Evolutionary conservation across 2,113 vertebrate genomes (phyloP), one percentile per base, ranked within the genome.

Genomic region (Propithecus coquereli): DNA sequence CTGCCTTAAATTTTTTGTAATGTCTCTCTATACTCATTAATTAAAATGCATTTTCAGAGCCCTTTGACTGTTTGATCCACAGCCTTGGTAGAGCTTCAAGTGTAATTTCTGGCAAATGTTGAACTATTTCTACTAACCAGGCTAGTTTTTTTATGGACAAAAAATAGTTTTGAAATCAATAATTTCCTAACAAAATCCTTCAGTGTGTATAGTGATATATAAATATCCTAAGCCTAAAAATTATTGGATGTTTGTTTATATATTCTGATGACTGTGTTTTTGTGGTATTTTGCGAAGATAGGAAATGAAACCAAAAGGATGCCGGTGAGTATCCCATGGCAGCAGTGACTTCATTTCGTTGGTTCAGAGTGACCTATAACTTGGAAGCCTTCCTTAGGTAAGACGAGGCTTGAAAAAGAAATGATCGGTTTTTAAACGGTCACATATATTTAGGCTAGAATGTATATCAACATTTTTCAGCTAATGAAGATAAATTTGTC

Each of bases 251-350:
- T 92, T 83, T 93, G 52, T n/a, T 79, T 68, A 57, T 25, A 12
- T 52, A 27, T 90, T 54, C 89, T 93, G 68, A 94, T 93, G n/a
- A 88, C 77, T 92, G 14, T 94, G 32, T 83, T 97, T 95, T 91
- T 94, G 47, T 97, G 87, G 79, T 89, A 37, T 92, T 91, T 97
- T 96, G 66, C 63, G 61, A 83, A 90, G 83, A 70, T 66, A 91
- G 90, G 80, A 79, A 70, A 61, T 90, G 68, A 94, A 63, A 66
- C 91, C 82, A 45, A 4, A 73, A 65, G 89, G 89, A 50, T 34
- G 83, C 34, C 63, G 71, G 82, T 83, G 86, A 96, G 83, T 82
- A 52, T 22, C 37, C 45, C 30, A 14, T 17, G 91, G 92, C 52
- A 89, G 54, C 66, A 30, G n/a, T 54, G 59, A 52, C 76, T 88